Evolutionary conservation across 2,797 vertebrate species (phyloP), one percentile per base, ranked within the genome.

Genomic region (Ctenopoma multispine): DNA sequence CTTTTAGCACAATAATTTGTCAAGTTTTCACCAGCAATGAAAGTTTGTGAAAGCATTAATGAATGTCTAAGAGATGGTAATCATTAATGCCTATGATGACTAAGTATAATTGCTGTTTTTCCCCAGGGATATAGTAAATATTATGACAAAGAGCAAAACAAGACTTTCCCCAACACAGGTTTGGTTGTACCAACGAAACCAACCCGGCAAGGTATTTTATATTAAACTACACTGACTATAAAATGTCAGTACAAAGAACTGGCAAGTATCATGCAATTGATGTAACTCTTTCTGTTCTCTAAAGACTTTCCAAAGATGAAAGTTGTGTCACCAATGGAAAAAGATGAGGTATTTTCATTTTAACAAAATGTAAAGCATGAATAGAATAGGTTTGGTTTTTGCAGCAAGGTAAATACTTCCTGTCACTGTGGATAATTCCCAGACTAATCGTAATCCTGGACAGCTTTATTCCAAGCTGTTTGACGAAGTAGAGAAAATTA

Each of bases 401-500:
- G n/a, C 20, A 40, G 38, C 9, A 13, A 36, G 27, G 72, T 68
- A 46, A 49, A 69, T 44, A 65, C 44, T 79, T 75, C 53, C 48
- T 46, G 29, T 58, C 9, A 60, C 67, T 84, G 49, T 87, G 29
- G 65, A 44, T 72, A 36, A 82, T 76, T 51, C 49, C 67, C 78
- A 99, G 96, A 93, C 88, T 70, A 62, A 89, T 57, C 90, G 91
- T 75, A 89, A 80, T 73, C 86, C 92, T 54, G 94, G 87, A 79
- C 95, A 95, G 55, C 86, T 98, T 46, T 98, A 96, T 92, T 95
- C 94, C 75, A 96, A 95, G 85, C 88, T 99, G 41, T 96, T 96
- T 90, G 96, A 97, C 84, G 97, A 99, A 82, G 96, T 96, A 82
- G 96, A 97, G 77, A 99, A 96, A 93, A 95, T 99, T 64, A 97